Evolutionary conservation across 2,888 invertebrate genomes (phyloP), one percentile per base, ranked within the genome.

Genomic region (Spodoptera picta): DNA sequence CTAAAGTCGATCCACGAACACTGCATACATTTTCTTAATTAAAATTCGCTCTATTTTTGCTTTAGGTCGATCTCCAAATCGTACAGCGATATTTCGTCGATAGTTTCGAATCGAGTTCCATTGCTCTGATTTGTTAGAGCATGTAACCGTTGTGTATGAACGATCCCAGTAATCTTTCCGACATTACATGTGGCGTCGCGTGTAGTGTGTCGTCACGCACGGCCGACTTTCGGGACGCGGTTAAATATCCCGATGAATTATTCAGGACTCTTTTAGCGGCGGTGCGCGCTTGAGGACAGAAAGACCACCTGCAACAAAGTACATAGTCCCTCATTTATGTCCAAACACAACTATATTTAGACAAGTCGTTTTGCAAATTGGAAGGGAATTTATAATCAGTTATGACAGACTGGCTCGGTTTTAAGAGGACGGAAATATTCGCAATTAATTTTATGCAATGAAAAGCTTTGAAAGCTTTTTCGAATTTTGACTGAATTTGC

Each of bases 221-320:
- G 83, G 74, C 45, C 75, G 80, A 79, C 78, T 84, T 83, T 85
- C 74, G 84, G 87, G 86, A 82, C 85, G 81, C 86, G 87, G 87
- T 87, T 92, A 90, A 92, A 92, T 92, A 92, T 91, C 86, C 85
- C 86, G 82, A 88, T 93, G 92, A 93, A 94, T 94, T 77, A 94
- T 94, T 93, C 93, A 93, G 86, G 79, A 87, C 88, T 88, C 91
- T 91, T 91, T 93, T 90, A 91, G 89, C 90, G 80, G 69, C 83
- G 84, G 83, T 82, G 83, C 84, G 83, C 85, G 83, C 87, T 84
- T 83, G 79, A 83, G 82, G 86, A 83, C 84, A 82, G 82, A 77
- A 75, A 79, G 85, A 81, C 85, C 93, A 92, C 92, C 94, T 94
- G 94, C 84, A 94, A 93, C 92, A 93, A 92, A 93, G 87, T 90